Evolutionary conservation across 2,888 invertebrate species (phyloP).

Genomic region (Nemotelus pantherinus): DNA sequence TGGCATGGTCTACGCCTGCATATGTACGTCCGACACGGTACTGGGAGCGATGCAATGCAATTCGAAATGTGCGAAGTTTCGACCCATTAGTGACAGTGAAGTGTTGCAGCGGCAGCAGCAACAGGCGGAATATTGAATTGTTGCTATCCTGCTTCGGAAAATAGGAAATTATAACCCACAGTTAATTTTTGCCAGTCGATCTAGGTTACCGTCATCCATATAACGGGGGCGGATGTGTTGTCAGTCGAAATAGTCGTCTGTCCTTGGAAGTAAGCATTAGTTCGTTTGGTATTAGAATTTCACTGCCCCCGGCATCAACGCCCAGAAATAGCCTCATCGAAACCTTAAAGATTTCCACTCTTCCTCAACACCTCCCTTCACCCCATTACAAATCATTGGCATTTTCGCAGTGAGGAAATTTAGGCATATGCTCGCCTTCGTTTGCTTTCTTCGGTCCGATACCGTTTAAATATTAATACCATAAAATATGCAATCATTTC

Average conservation of each 20-base stretch:
- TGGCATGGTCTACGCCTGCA: slow-evolving; percentile 14
- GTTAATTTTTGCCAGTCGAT: slow-evolving; percentile 2
- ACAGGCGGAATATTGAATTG: slow-evolving; percentile 42
- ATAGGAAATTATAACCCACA: slow-evolving; percentile 20
- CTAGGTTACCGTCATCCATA: no score
- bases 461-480: slow-evolving; percentile 47
- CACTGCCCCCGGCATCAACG: no score
- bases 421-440: no score
- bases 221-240: no score
- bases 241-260: no score
- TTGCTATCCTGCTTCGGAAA: slow-evolving; percentile 4
- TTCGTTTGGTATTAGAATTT: no score
- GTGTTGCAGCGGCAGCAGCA: slow-evolving; percentile 10
- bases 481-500: slow-evolving; percentile 47
- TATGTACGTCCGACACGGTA: slow-evolving; percentile 1
- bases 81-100: slow-evolving; percentile 13
- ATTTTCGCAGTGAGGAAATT: no score
- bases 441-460: slow-evolving; percentile 16
- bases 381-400: no score
- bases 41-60: slow-evolving; percentile 7
- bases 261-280: no score
- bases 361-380: no score
- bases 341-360: no score
- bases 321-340: no score
- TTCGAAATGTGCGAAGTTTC: slow-evolving; percentile 20